A percentile compares a stretch with the other conserved stretches of the same genome.
Evolutionary conservation across 2,113 vertebrate species (phyloP).

Genomic region (Chlorocebus sabaeus): DNA sequence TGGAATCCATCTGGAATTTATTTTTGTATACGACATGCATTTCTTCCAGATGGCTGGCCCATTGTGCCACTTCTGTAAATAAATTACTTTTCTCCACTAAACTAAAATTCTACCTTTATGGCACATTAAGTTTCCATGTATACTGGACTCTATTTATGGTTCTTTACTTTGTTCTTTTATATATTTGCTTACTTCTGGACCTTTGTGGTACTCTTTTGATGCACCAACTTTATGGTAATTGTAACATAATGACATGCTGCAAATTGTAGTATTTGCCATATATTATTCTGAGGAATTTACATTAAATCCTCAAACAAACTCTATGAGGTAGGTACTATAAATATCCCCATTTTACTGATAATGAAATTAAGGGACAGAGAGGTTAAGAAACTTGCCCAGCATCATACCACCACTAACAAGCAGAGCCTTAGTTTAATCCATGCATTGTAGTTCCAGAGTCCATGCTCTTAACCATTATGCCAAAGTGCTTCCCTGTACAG

Average conservation of each 20-base stretch:
- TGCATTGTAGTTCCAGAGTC: neutral
- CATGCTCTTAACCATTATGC: neutral
- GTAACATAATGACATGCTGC: neutral
- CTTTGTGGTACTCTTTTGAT: conserved; percentile 7
- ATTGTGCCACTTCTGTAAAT: conserved; percentile 54
- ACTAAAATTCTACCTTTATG: conserved; percentile 61
- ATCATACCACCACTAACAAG: neutral
- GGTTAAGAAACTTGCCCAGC: neutral
- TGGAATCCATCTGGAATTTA: conserved; percentile 69
- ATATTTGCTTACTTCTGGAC: neutral
- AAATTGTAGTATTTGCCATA: neutral
- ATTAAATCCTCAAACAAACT: neutral
- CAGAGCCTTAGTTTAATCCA: neutral
- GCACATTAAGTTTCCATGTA: neutral
- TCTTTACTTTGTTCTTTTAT: neutral
- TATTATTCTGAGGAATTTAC: neutral
- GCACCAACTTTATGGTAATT: neutral
- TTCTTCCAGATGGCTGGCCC: conserved; percentile 67
- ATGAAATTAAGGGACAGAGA: neutral
- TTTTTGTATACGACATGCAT: conserved; percentile 62
- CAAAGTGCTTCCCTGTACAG: neutral
- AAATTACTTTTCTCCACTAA: conserved; percentile 55
- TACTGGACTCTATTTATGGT: neutral
- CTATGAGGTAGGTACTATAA: neutral
- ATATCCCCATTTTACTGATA: neutral